A percentile compares a stretch with the other conserved stretches of the same genome.
Evolutionary conservation across 2,113 vertebrate species (phyloP).

Genomic region (Peromyscus polionotus): DNA sequence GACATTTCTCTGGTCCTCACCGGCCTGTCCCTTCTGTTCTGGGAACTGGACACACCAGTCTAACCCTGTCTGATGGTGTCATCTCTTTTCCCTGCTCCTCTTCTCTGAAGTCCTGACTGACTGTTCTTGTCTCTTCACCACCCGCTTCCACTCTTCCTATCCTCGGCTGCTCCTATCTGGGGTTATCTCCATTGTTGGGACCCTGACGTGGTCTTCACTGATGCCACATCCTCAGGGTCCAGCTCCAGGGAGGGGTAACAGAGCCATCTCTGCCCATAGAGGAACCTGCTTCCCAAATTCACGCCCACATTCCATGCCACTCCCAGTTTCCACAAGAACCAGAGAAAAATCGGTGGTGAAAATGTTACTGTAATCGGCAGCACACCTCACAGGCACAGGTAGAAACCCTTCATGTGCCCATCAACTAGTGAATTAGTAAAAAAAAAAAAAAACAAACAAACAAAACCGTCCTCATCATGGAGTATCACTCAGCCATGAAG

Average conservation of each 20-base stretch:
- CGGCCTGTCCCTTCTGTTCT: too few species aligned
- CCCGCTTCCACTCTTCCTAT: neutral
- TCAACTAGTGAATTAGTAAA: accelerated
- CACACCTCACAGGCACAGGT: accelerated
- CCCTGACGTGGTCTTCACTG: accelerated
- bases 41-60: too few species aligned
- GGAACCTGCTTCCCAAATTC: neutral
- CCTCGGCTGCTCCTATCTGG: neutral
- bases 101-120: neutral
- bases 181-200: neutral
- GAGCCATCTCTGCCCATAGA: neutral
- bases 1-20: neutral
- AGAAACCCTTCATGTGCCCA: neutral
- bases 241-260: neutral
- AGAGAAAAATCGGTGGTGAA: neutral
- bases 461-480: neutral
- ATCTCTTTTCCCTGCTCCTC: neutral
- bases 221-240: neutral
- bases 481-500: neutral
- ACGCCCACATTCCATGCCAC: too few species aligned
- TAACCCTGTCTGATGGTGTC: too few species aligned
- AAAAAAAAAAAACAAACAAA: too few species aligned
- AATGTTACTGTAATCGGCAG: accelerated
- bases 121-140: too few species aligned
- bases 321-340: accelerated